Conservation (phyloP, 2,888 invertebrate species). For the Pogonocherus hispidulus region DNA sequence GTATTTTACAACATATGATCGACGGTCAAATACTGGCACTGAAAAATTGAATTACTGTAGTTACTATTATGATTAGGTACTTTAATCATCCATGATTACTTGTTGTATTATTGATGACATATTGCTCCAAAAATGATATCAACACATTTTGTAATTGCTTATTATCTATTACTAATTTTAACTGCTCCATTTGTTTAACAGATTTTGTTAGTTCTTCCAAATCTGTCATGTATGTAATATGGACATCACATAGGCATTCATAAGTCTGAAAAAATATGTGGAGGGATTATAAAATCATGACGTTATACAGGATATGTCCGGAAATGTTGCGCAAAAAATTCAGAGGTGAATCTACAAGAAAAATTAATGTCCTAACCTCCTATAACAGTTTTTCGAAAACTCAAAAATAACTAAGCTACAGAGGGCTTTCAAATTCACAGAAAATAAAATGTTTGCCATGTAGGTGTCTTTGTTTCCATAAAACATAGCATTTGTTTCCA, state of each 20-base stretch:
- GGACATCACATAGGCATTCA: constrained; percentile 24
- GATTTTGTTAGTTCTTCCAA: constrained; percentile 28
- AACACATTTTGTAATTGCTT: constrained; percentile 16
- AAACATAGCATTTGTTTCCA: too few species aligned
- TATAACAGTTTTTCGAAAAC: too few species aligned
- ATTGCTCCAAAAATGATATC: constrained; percentile 23
- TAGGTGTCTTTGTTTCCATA: too few species aligned
- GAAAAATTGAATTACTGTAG: constrained; percentile 13
- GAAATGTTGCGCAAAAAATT: too few species aligned
- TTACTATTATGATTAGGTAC: too few species aligned
- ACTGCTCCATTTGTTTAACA: constrained; percentile 25
- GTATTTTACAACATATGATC: constrained; percentile 25
- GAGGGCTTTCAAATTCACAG: too few species aligned
- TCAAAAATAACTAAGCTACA: too few species aligned
- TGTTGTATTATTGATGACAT: constrained; percentile 23
- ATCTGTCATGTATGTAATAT: constrained; percentile 28
- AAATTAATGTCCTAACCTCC: too few species aligned
- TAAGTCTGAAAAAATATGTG: constrained; percentile 18
- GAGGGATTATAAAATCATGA: not conserved
- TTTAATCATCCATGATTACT: constrained; percentile 26
- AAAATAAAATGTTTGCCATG: too few species aligned
- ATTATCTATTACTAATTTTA: constrained; percentile 29
- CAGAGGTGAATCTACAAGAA: too few species aligned
- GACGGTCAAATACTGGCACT: constrained; percentile 29
- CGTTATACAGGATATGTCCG: not conserved